Base-by-base conservation (phyloP, 2,888 invertebrate species). In the Capitulum mitella region DNA sequence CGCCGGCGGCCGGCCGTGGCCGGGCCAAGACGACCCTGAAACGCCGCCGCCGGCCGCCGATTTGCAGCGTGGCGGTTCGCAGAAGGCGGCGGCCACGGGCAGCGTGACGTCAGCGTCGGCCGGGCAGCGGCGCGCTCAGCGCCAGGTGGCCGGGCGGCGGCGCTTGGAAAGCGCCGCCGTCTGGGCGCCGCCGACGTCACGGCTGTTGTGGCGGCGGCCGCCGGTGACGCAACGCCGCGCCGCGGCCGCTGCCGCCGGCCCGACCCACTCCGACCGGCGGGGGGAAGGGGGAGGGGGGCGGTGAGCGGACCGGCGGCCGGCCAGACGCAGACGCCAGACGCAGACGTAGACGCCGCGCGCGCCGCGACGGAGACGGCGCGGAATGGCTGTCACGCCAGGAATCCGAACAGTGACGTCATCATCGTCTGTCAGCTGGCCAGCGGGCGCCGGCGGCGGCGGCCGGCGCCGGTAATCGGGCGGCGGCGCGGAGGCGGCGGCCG, bases 121-220 rank as follows among this genome's bases (percentile, higher is more conserved):
- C 32, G 32, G 61, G 61, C 32, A 29, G 32, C 3, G 61, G 32
- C 61, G 61, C 32, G 43, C 43, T 12, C 43, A 43, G 43, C 16
- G 61, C 61, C 61, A 61, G 61, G 61, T 32, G 32, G 32, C 61
- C 32, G 32, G 14, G 16, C 51, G 51, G 32, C 32, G 61, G 61
- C 61, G n/a, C n/a, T n/a, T n/a, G n/a, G 61, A 61, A 61, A 61
- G 61, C 61, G 43, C 54, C 54, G 54, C 54, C 54, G 61, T 61
- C 61, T 61, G 61, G 61, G 32, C 32, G 61, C 61, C 32, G 16
- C 61, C 14, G 58, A 58, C 58, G 58, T 51, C 51, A 51, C n/a
- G n/a, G 58, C 58, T 32, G 32, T 61, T 61, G 61, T 61, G 61
- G 61, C 61, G 32, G 32, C 54, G 54, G 54, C 54, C n/a, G 54